A percentile compares a stretch with the other conserved stretches of the same genome.
These are phyloP conservation scores for Epistrophe grossulariae DNA, from an alignment of 2,888 invertebrate genomes.

Conservation along the genomic window DNA sequence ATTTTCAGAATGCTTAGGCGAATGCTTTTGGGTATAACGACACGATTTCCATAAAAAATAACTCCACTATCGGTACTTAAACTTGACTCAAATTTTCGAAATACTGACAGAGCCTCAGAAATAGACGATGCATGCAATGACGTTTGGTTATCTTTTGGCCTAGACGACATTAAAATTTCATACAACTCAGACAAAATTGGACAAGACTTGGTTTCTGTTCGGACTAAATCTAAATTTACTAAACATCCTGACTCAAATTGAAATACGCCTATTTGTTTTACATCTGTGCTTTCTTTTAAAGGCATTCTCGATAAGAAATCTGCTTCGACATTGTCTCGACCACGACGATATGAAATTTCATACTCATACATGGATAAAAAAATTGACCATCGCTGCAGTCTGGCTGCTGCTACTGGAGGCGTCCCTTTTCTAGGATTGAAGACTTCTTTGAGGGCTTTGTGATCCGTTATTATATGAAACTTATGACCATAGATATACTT, in stretches of 20 bases:
- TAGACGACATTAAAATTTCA: slow-evolving; percentile 27
- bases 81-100: slow-evolving; percentile 34
- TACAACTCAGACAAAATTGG: slow-evolving; percentile 27
- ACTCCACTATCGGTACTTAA: slow-evolving; percentile 53
- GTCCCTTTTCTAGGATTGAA: too few species aligned
- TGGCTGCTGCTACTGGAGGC: too few species aligned
- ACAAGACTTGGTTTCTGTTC: not conserved
- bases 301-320: slow-evolving; percentile 76
- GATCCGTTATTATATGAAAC: slow-evolving; percentile 76
- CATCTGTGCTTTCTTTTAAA: slow-evolving; percentile 20
- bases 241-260: slow-evolving; percentile 34
- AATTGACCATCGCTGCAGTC: too few species aligned
- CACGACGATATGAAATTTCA: not conserved
- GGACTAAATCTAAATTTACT: slow-evolving; percentile 42
- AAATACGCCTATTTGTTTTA: slow-evolving; percentile 56
- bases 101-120: slow-evolving; percentile 33
- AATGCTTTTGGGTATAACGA: not conserved
- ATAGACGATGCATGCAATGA: not conserved
- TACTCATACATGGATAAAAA: too few species aligned
- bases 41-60: slow-evolving; percentile 49
- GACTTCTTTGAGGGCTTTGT: slow-evolving; percentile 70
- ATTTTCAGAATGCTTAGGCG: slow-evolving; percentile 63
- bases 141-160: not conserved
- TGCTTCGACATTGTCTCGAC: slow-evolving; percentile 61
- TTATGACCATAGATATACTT: slow-evolving; percentile 76